A percentile compares a stretch with the other conserved stretches of the same genome.
Conservation (phyloP, 1,140 invertebrate species). For the Tetranychus urticae region DNA sequence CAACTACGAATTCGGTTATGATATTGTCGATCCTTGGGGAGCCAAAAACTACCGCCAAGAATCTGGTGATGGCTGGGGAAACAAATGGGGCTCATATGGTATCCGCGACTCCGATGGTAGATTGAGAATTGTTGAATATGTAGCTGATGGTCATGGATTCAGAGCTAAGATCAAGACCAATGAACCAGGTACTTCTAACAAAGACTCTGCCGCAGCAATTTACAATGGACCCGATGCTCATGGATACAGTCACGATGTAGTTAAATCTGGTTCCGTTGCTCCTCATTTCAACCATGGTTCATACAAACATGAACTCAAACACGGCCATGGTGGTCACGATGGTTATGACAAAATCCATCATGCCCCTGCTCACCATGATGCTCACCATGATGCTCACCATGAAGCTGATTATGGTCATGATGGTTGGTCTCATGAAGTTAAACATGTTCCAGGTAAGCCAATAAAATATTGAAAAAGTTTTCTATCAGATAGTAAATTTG, state of each 20-base stretch:
- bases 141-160: slow-evolving; percentile 8
- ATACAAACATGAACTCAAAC: no score
- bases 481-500: no score
- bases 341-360: no score
- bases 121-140: slow-evolving; percentile 11
- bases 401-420: no score
- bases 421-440: no score
- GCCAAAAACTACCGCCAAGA: slow-evolving; percentile 10
- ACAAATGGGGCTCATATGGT: slow-evolving; percentile 10
- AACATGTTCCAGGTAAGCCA: no score
- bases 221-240: slow-evolving; percentile 4
- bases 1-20: slow-evolving; percentile 13
- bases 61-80: slow-evolving; percentile 12
- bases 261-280: not conserved
- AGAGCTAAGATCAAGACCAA: slow-evolving; percentile 9
- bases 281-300: no score
- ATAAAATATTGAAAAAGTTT: no score
- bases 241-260: not conserved
- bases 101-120: slow-evolving; percentile 11
- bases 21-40: slow-evolving; percentile 10
- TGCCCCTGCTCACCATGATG: no score
- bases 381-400: no score
- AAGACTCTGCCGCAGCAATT: slow-evolving; percentile 1
- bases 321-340: no score
- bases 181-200: slow-evolving; percentile 5